Percentiles rank a stretch among this genome's conserved stretches.
Evolutionary conservation across 2,797 vertebrate species (phyloP).

Genomic region (Nyctalus aviator): DNA sequence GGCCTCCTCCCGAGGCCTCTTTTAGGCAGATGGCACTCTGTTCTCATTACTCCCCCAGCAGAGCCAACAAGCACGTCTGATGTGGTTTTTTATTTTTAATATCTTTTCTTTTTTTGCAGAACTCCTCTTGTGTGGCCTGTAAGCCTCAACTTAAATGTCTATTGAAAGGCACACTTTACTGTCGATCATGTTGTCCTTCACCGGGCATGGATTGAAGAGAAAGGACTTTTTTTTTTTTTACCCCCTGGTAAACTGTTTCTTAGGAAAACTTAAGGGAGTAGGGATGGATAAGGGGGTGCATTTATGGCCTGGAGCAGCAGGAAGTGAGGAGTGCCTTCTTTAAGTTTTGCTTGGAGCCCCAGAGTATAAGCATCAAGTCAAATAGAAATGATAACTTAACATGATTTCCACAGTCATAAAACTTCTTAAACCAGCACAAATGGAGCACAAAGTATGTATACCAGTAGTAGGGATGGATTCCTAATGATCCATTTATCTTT

Average conservation of each 20-base stretch:
- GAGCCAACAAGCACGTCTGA: neutral
- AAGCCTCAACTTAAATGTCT: neutral
- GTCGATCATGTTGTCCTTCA: neutral
- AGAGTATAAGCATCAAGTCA: conserved; percentile 48
- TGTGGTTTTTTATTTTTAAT: neutral
- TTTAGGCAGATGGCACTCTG: neutral
- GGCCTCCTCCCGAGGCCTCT: neutral
- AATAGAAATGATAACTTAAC: conserved; percentile 52
- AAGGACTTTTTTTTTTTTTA: neutral
- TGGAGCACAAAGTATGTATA: neutral
- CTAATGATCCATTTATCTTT: conserved; percentile 32
- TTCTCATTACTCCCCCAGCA: neutral
- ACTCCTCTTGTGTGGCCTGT: neutral
- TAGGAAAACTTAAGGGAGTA: neutral
- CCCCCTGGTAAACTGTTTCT: neutral
- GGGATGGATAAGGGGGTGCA: neutral
- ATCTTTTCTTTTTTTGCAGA: neutral
- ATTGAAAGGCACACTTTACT: conserved; percentile 1
- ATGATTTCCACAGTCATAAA: conserved; percentile 40
- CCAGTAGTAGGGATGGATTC: neutral
- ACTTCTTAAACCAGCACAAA: conserved; percentile 26
- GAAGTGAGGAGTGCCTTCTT: neutral
- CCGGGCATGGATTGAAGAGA: neutral
- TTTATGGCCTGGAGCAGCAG: neutral
- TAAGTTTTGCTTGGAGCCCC: conserved; percentile 33